Conservation (phyloP, 2,888 invertebrate genomes). For the Diabrotica balteata region DNA sequence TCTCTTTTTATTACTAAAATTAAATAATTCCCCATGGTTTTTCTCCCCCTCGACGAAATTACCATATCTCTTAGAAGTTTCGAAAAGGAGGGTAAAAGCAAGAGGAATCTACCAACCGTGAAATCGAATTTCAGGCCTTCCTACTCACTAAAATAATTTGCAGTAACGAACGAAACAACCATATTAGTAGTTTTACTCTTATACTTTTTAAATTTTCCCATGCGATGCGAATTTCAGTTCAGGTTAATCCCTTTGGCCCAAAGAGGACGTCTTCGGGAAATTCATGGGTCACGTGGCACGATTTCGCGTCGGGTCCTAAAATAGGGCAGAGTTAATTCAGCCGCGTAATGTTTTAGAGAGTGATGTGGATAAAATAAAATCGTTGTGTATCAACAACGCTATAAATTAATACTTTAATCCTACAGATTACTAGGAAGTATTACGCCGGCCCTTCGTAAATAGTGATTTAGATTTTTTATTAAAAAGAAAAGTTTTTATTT, state of each 20-base stretch:
- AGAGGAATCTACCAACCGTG: slow-evolving; percentile 2
- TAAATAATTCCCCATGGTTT: no score
- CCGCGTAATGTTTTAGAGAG: not conserved
- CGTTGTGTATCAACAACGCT: no score
- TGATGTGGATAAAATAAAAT: no score
- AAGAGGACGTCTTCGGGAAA: slow-evolving; percentile 1
- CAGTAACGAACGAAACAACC: slow-evolving; percentile 5
- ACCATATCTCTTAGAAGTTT: not conserved
- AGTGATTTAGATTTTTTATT: no score
- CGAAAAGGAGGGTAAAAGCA: not conserved
- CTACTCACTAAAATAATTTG: slow-evolving; percentile 5
- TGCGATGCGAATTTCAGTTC: not conserved
- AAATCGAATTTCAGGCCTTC: slow-evolving; percentile 8
- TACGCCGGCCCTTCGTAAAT: no score
- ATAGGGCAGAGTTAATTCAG: slow-evolving; percentile 6
- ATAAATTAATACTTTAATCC: no score
- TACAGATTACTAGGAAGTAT: no score
- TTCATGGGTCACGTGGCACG: slow-evolving; percentile 3
- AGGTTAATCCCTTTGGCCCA: not conserved
- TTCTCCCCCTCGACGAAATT: no score
- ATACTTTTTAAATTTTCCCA: not conserved
- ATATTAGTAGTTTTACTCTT: slow-evolving; percentile 5
- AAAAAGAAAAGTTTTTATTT: no score
- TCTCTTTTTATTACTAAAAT: no score
- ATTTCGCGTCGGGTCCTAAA: not conserved